Evolutionary conservation across 2,797 vertebrate genomes (phyloP), one percentile per base, ranked within the genome.

Genomic region (Natrix natrix): DNA sequence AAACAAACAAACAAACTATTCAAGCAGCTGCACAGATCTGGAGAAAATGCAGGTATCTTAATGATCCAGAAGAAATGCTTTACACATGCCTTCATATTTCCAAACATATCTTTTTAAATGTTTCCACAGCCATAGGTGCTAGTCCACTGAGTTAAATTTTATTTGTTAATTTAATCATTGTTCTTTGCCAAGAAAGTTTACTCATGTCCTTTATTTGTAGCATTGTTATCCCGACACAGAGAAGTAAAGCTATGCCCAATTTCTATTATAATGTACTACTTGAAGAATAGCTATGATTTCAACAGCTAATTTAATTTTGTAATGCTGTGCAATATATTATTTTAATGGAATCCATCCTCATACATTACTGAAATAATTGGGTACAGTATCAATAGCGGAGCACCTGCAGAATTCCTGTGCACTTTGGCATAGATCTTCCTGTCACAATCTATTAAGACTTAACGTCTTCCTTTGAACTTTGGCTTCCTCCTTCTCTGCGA

Each of bases 371-470:
- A 95, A 95, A 94, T 43, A 93, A 86, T 55, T 69, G 26, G 59
- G 88, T 86, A 89, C 89, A 28, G 0, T 94, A 90, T 92, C 59
- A 14, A 14, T 74, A 96, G 8, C 92, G 91, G n/a, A 78, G 78
- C 83, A 78, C 32, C 74, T 91, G 37, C 48, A 91, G 87, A 95
- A 92, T 90, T 87, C 2, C 0, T 59, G 60, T 91, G 88, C 60
- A 69, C 28, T 69, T 91, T 0, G 0, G 59, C 93, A 93, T n/a
- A 95, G 94, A 96, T 93, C 95, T 94, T 92, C 61, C 94, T 95
- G 95, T 89, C 96, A 93, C 94, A 95, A 91, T 48, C 92, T 91
- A 91, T 95, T 95, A 96, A 78, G 93, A 26, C 90, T 95, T 95
- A 94, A 95, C 88, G 96, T 88, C 74, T 96, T 89, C 83, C 92